Percentiles rank a stretch among this genome's conserved stretches.
Conservation (phyloP, 1,140 invertebrate species). For the Trichonephila clavipes region DNA sequence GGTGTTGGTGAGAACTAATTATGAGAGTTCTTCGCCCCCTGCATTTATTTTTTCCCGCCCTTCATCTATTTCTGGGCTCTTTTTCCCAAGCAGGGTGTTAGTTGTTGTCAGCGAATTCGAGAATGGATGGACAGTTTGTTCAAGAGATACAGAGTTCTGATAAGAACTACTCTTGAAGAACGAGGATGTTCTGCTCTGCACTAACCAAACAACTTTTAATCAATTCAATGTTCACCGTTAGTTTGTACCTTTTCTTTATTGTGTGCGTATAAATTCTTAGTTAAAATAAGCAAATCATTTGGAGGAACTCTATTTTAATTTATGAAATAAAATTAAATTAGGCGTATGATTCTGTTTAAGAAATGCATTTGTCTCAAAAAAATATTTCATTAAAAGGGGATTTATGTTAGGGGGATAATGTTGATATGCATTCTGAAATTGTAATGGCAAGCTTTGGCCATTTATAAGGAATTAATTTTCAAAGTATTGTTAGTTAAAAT, state of each 20-base stretch:
- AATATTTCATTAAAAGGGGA: too few species aligned
- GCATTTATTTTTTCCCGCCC: background rate
- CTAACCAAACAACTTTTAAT: background rate
- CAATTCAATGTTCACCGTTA: background rate
- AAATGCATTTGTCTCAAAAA: too few species aligned
- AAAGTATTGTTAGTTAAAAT: too few species aligned
- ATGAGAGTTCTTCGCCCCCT: constrained; percentile 60
- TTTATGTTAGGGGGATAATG: too few species aligned
- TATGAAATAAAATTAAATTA: too few species aligned
- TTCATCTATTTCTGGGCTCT: background rate
- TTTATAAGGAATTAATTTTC: too few species aligned
- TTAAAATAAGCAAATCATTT: too few species aligned
- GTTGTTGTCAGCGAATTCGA: constrained; percentile 47
- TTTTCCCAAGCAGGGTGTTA: constrained; percentile 23
- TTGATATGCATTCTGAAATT: too few species aligned
- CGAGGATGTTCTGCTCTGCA: background rate
- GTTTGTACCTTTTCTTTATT: background rate
- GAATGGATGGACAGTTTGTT: constrained; percentile 45
- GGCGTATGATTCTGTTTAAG: too few species aligned
- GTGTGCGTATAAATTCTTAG: too few species aligned
- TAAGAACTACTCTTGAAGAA: background rate
- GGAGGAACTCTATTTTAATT: too few species aligned
- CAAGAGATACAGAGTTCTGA: constrained; percentile 30
- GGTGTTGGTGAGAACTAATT: constrained; percentile 70
- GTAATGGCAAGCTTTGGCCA: too few species aligned